phyloP scores from a whole-genome alignment of 1,140 invertebrate genomes.

The Zaprionus lachaisei region DNA sequence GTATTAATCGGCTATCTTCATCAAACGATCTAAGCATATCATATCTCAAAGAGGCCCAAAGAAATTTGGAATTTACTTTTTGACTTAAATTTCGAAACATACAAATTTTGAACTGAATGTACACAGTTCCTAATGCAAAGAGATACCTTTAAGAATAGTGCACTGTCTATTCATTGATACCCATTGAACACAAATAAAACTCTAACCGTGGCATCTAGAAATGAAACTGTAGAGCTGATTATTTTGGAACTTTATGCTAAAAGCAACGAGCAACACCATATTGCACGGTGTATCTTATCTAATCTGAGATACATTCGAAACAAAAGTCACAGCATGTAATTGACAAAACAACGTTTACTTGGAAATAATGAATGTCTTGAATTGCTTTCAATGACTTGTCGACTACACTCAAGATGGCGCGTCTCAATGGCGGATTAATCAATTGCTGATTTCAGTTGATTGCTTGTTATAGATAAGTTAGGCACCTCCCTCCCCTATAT shows the following conservation, averaged over 20 bases:
- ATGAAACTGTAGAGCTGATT: not conserved
- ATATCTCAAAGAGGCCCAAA: not conserved
- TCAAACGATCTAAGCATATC: no score
- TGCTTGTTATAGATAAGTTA: constrained; percentile 21
- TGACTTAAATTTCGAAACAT: not conserved
- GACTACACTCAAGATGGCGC: constrained; percentile 23
- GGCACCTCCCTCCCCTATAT: no score
- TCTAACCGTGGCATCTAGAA: not conserved
- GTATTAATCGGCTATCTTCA: no score
- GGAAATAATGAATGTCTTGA: constrained; percentile 7
- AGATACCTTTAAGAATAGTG: not conserved
- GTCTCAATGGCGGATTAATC: constrained; percentile 30
- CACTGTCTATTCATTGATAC: not conserved
- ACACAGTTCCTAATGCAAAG: not conserved
- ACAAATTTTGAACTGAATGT: not conserved
- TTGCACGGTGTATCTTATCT: not conserved
- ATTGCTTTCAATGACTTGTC: not conserved
- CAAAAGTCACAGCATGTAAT: constrained; percentile 1
- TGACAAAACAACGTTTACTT: not conserved
- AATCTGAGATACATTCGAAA: not conserved
- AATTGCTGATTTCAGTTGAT: constrained; percentile 9
- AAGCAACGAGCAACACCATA: not conserved
- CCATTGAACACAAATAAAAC: not conserved
- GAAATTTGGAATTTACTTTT: not conserved
- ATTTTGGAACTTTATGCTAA: not conserved